A percentile compares a stretch with the other conserved stretches of the same genome.
Conservation (phyloP, 2,888 invertebrate species). For the Dicyrtomina minuta region DNA sequence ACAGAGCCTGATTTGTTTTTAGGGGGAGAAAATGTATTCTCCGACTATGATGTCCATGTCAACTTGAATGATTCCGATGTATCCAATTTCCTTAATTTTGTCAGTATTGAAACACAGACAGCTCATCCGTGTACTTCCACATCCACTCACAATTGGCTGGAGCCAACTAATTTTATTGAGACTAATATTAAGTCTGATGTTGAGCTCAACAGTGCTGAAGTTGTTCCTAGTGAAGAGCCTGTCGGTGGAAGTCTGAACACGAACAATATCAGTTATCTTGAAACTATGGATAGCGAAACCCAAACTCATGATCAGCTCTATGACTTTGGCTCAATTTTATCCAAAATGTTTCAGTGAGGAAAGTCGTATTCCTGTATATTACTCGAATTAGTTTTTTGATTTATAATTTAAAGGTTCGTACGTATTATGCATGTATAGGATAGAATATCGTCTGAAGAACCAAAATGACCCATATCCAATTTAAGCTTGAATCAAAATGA, state of each 20-base stretch:
- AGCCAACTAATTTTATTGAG: not conserved
- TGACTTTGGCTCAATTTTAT: slow-evolving; percentile 17
- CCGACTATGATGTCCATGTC: slow-evolving; percentile 20
- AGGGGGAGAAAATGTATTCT: slow-evolving; percentile 8
- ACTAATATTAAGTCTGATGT: not conserved
- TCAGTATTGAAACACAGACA: slow-evolving; percentile 40
- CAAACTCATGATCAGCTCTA: slow-evolving; percentile 35
- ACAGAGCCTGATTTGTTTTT: slow-evolving; percentile 39
- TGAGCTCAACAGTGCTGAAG: not conserved
- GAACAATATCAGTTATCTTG: slow-evolving; percentile 32
- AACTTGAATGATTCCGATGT: slow-evolving; percentile 20
- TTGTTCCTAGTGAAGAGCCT: not conserved
- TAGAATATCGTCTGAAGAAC: no score
- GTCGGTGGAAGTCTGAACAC: not conserved
- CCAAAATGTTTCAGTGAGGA: slow-evolving; percentile 10
- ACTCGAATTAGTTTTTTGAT: no score
- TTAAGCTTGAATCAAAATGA: no score
- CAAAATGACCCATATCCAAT: no score
- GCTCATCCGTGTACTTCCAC: slow-evolving; percentile 7
- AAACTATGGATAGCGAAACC: slow-evolving; percentile 47
- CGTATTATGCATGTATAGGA: no score
- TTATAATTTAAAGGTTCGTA: no score
- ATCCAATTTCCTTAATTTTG: slow-evolving; percentile 31
- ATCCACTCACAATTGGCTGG: not conserved
- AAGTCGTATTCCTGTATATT: not conserved